Percentiles rank a stretch among this genome's conserved stretches.
Conservation (phyloP, 1,140 invertebrate species). For the Sinonovacula constricta region DNA sequence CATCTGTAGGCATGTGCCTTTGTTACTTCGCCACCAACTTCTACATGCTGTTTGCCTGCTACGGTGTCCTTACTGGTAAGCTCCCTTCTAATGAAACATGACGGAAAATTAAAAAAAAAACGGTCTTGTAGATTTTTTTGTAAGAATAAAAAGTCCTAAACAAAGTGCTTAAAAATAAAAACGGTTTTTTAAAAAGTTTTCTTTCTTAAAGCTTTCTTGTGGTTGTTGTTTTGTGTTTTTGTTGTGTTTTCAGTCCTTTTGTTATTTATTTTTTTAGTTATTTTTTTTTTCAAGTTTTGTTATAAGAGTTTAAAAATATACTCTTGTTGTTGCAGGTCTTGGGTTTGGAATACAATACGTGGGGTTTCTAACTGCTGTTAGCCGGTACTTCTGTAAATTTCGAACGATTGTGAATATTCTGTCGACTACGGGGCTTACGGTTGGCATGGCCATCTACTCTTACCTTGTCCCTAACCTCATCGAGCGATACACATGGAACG, state of each 20-base stretch:
- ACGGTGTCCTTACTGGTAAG: constrained; percentile 34
- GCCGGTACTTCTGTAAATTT: constrained; percentile 24
- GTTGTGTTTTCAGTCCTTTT: no score
- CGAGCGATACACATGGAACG: constrained; percentile 13
- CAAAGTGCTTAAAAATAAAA: no score
- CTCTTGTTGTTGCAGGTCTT: constrained; percentile 19
- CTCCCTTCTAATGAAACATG: no score
- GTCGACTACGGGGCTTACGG: constrained; percentile 20
- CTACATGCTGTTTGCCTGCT: constrained; percentile 31
- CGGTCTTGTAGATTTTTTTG: no score
- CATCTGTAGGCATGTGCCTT: not conserved
- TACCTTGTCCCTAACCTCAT: constrained; percentile 10
- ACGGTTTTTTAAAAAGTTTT: no score
- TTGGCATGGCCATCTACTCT: constrained; percentile 29
- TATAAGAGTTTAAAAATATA: not conserved
- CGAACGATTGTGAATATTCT: constrained; percentile 19
- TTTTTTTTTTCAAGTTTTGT: not conserved
- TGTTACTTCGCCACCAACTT: constrained; percentile 27
- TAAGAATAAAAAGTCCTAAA: no score
- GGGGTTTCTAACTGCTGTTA: constrained; percentile 22
- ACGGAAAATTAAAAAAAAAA: no score
- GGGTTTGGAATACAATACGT: constrained; percentile 33
- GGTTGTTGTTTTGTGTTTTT: no score
- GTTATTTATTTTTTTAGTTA: no score
- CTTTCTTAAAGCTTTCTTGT: no score